Percentiles rank a stretch among this genome's conserved stretches.
phyloP scores from a whole-genome alignment of 2,113 vertebrate genomes.

The Rana temporaria region DNA sequence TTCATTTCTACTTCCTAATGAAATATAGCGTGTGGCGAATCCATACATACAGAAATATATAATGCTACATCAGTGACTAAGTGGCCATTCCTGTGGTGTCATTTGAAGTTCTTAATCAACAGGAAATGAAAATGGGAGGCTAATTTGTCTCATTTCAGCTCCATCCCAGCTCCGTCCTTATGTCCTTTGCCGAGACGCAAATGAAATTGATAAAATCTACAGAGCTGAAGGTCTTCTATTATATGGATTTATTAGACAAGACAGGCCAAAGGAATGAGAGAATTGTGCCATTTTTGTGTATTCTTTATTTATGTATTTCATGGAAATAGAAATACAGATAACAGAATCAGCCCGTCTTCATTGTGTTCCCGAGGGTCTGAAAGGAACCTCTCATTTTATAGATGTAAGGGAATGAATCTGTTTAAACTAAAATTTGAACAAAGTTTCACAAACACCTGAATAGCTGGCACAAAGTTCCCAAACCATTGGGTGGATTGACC shows the following conservation, averaged over 20 bases:
- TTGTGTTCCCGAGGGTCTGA: too few species aligned
- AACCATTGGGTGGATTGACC: too few species aligned
- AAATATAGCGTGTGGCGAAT: constrained; percentile 20
- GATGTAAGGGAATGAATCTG: too few species aligned
- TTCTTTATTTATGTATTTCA: too few species aligned
- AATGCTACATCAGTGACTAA: constrained; percentile 8
- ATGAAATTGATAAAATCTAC: constrained; percentile 16
- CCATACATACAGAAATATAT: neutral
- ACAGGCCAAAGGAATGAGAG: too few species aligned
- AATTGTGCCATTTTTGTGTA: too few species aligned
- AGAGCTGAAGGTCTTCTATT: constrained; percentile 1
- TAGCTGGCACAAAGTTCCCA: too few species aligned
- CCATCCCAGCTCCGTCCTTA: neutral
- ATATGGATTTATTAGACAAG: neutral
- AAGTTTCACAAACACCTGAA: too few species aligned
- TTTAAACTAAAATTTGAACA: too few species aligned
- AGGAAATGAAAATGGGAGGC: constrained; percentile 37
- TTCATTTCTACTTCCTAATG: constrained; percentile 15
- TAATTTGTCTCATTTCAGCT: constrained; percentile 18
- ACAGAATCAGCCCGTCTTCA: too few species aligned
- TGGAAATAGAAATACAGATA: too few species aligned
- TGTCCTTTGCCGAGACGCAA: constrained; percentile 15
- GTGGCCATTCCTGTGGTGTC: constrained; percentile 34
- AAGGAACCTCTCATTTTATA: too few species aligned
- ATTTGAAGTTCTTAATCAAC: constrained; percentile 26